Base-by-base conservation (phyloP, 2,797 vertebrate species). In the Tinamus major region DNA sequence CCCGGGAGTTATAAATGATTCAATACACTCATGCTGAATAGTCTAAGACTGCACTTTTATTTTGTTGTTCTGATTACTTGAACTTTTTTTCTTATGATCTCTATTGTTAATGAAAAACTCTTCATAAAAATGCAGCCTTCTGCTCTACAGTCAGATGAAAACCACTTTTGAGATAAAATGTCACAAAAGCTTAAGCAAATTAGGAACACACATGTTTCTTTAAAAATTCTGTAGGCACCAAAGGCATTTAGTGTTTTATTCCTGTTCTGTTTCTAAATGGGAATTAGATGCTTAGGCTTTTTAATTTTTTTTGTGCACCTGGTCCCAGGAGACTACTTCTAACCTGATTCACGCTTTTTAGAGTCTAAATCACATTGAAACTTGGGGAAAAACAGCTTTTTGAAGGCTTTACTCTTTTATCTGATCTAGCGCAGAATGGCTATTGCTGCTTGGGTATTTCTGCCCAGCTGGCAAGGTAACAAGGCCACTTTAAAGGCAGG, bases 1-100 rank as follows among this genome's bases (percentile, higher is more conserved):
- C 93, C 93, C 92, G 81, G 74, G 59, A 95, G 86, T 89, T 95
- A 96, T 96, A 94, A 96, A 96, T 97, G 90, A 97, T 96, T 96
- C 92, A 97, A 75, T 82, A 79, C 18, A 11, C 24, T 75, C 89
- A 89, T 72, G 86, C 93, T 56, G 84, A 92, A 94, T 37, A 79
- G 77, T 95, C 87, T 92, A 92, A 94, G 87, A 31, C 80, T 95
- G 92, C 42, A 62, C 61, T 87, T 93, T 15, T 71, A 62, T 72
- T 87, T 53, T 39, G 65, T 85, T 85, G 58, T 95, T 92, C 79
- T 86, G 92, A 94, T 85, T 95, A 82, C 65, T 84, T 2, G 0
- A 94, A 76, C 18, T 15, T 80, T 94, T 94, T 89, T 83, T 56
- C 62, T 87, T 91, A 76, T 37, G n/a, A 85, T 93, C 77, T 72